phyloP scores from a whole-genome alignment of 2,113 vertebrate genomes.

The Peromyscus californicus region DNA sequence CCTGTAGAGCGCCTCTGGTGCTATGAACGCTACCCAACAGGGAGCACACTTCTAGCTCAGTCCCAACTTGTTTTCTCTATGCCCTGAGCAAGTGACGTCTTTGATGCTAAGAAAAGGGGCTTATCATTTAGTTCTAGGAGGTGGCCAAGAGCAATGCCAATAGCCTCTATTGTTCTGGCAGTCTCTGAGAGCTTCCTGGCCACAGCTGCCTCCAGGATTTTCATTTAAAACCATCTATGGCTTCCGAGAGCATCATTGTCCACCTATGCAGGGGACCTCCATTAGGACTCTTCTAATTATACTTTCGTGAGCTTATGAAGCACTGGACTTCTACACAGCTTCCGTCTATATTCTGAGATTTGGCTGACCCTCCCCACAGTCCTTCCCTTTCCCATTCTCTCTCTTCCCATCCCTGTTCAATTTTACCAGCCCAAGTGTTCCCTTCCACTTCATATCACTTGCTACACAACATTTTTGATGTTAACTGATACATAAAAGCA shows the following conservation, averaged over 20 bases:
- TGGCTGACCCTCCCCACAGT: no score
- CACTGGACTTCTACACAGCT: not conserved
- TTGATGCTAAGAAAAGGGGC: not conserved
- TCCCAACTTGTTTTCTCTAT: not conserved
- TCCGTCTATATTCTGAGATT: no score
- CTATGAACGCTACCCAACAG: not conserved
- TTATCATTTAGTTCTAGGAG: not conserved
- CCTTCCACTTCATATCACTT: not conserved
- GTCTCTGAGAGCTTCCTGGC: not conserved
- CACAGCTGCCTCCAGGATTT: not conserved
- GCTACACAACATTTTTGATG: not conserved
- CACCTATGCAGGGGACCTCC: no score
- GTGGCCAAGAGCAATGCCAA: not conserved
- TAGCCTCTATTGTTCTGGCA: not conserved
- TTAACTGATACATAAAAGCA: not conserved
- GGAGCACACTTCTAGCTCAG: not conserved
- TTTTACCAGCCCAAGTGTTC: no score
- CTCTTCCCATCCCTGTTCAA: not conserved
- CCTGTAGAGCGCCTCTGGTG: not conserved
- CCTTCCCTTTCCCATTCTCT: not conserved
- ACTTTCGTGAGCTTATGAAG: not conserved
- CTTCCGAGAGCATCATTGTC: not conserved
- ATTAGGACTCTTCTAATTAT: not conserved
- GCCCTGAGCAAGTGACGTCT: not conserved
- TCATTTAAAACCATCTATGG: not conserved